phyloP scores from a whole-genome alignment of 2,888 invertebrate genomes.

The Drosophila flavopinicola region DNA sequence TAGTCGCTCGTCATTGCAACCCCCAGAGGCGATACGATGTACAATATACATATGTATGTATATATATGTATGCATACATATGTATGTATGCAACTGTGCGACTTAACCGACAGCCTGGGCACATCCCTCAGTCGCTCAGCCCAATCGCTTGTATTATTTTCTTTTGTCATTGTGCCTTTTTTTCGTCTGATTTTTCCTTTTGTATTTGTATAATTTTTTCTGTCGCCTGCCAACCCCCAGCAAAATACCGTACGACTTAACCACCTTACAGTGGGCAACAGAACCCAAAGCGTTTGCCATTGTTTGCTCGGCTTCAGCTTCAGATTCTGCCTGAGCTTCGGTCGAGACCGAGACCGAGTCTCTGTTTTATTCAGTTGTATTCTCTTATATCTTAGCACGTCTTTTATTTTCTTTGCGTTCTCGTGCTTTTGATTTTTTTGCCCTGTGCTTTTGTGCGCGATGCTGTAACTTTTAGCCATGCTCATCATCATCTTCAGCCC shows the following conservation, averaged over 20 bases:
- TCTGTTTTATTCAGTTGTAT: constrained; percentile 29
- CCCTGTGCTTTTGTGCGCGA: constrained; percentile 22
- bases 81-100: not conserved
- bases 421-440: constrained; percentile 37
- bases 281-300: constrained; percentile 31
- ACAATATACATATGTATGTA: constrained; percentile 1
- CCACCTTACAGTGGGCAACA: constrained; percentile 30
- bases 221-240: constrained; percentile 69
- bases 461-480: constrained; percentile 68
- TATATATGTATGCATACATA: not conserved
- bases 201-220: constrained; percentile 78
- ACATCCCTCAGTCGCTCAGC: constrained; percentile 55
- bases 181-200: constrained; percentile 71
- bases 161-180: constrained; percentile 79
- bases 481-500: constrained; percentile 4
- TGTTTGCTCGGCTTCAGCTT: constrained; percentile 26
- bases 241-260: constrained; percentile 26
- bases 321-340: not conserved
- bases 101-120: constrained; percentile 4
- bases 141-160: constrained; percentile 74
- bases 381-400: constrained; percentile 57
- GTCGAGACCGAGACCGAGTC: not conserved
- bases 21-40: constrained; percentile 30
- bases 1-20: constrained; percentile 71
- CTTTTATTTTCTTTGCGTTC: constrained; percentile 54